A percentile compares a stretch with the other conserved stretches of the same genome.
Evolutionary conservation across 2,888 invertebrate species (phyloP).

Genomic region (Meiosimyza platycephala): DNA sequence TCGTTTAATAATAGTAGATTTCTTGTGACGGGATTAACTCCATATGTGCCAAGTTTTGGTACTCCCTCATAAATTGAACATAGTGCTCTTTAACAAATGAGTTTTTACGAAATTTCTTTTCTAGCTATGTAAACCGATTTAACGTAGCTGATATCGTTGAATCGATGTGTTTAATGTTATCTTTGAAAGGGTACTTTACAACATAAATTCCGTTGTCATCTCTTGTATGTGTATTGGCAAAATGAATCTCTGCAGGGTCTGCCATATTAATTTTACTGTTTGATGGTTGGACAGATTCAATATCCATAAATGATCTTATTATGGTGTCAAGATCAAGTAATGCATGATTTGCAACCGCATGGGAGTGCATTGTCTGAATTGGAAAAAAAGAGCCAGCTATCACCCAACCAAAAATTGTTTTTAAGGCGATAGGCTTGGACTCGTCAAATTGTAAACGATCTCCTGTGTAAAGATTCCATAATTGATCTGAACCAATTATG

Average conservation of each 20-base stretch:
- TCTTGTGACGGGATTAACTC: constrained; percentile 27
- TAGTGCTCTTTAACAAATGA: constrained; percentile 21
- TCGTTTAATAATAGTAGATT: no score
- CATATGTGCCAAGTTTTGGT: constrained; percentile 42
- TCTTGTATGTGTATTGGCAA: constrained; percentile 31
- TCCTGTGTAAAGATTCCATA: constrained; percentile 35
- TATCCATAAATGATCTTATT: constrained; percentile 36
- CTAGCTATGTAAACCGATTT: no score
- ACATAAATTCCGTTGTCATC: constrained; percentile 37
- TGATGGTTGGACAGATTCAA: constrained; percentile 30
- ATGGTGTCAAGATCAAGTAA: background rate
- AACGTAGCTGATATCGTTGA: constrained; percentile 23
- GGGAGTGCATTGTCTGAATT: no score
- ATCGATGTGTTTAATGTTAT: constrained; percentile 27
- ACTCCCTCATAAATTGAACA: constrained; percentile 40
- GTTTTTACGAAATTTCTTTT: no score
- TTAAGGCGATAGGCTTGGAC: constrained; percentile 33
- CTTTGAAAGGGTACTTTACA: constrained; percentile 39
- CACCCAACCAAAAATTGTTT: constrained; percentile 42
- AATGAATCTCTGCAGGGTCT: constrained; percentile 38
- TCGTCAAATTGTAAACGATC: constrained; percentile 29
- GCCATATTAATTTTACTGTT: constrained; percentile 5
- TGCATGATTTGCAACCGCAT: constrained; percentile 26
- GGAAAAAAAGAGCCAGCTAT: constrained; percentile 28
- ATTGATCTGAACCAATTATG: constrained; percentile 39